phyloP scores from a whole-genome alignment of 2,797 vertebrate genomes.

The Scomberomorus guttatus region DNA sequence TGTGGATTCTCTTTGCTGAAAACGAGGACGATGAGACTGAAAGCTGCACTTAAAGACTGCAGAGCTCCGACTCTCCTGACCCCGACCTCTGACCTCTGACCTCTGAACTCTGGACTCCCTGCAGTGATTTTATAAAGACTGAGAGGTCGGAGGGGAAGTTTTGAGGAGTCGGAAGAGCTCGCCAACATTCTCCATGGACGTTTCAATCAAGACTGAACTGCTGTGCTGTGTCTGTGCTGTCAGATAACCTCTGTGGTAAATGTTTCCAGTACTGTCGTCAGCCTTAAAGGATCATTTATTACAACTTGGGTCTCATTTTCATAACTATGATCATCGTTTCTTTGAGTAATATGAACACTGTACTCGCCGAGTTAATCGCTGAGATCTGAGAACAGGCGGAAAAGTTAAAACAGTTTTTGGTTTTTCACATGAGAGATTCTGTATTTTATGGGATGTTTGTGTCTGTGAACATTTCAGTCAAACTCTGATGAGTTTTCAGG shows the following conservation, averaged over 20 bases:
- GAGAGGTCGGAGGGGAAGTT: constrained; percentile 8
- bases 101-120: not conserved
- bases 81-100: constrained; percentile 25
- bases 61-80: not conserved
- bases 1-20: not conserved
- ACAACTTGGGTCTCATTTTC: no score
- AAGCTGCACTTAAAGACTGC: constrained; percentile 23
- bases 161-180: not conserved
- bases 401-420: no score
- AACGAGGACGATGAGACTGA: constrained; percentile 28
- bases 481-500: no score
- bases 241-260: constrained; percentile 9
- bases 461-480: no score
- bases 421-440: no score
- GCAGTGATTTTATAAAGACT: constrained; percentile 25
- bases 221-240: constrained; percentile 18
- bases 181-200: not conserved
- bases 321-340: no score
- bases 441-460: no score
- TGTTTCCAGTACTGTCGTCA: not conserved
- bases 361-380: no score
- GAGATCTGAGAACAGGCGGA: no score
- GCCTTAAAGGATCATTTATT: no score
- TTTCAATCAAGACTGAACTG: constrained; percentile 6
- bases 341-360: no score